Evolutionary conservation across 2,888 invertebrate genomes (phyloP).

Genomic region (Drosophila anceps): DNA sequence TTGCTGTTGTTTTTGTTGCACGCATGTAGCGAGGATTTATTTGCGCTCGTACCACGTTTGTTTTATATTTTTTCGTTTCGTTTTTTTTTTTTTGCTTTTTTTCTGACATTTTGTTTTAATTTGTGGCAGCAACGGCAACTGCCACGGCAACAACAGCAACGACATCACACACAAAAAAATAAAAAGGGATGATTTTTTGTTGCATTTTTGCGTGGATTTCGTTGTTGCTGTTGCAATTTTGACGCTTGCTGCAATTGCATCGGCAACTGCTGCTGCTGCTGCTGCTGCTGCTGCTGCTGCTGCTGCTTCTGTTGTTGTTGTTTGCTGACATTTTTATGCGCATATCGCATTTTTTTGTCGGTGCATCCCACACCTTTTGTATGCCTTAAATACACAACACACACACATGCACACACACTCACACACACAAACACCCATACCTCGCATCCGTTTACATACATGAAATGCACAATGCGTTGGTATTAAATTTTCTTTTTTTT

Average conservation of each 20-base stretch:
- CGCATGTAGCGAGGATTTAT: slow-evolving; percentile 76
- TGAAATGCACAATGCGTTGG: slow-evolving; percentile 39
- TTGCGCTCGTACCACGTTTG: slow-evolving; percentile 49
- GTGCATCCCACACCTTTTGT: slow-evolving; percentile 76
- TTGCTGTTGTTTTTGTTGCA: slow-evolving; percentile 65
- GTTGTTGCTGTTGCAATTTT: slow-evolving; percentile 66
- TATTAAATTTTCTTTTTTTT: slow-evolving; percentile 40
- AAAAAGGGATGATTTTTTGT: slow-evolving; percentile 78
- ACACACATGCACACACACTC: slow-evolving; percentile 23
- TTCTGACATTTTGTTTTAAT: slow-evolving; percentile 82
- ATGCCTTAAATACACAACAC: slow-evolving; percentile 35
- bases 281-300: slow-evolving; percentile 24
- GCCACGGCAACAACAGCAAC: slow-evolving; percentile 20
- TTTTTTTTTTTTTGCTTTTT: slow-evolving; percentile 41
- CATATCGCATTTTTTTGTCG: slow-evolving; percentile 76
- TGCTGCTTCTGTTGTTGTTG: too few species aligned
- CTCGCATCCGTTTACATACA: slow-evolving; percentile 3
- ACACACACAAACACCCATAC: slow-evolving; percentile 12
- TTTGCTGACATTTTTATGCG: slow-evolving; percentile 67
- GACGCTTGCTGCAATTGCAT: slow-evolving; percentile 71
- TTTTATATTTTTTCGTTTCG: slow-evolving; percentile 36
- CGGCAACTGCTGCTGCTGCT: slow-evolving; percentile 47
- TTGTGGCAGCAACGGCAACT: slow-evolving; percentile 68
- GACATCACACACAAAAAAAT: background rate
- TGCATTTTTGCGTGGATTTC: slow-evolving; percentile 48